Conservation (phyloP, 2,797 vertebrate species). For the Acipenser ruthenus region DNA sequence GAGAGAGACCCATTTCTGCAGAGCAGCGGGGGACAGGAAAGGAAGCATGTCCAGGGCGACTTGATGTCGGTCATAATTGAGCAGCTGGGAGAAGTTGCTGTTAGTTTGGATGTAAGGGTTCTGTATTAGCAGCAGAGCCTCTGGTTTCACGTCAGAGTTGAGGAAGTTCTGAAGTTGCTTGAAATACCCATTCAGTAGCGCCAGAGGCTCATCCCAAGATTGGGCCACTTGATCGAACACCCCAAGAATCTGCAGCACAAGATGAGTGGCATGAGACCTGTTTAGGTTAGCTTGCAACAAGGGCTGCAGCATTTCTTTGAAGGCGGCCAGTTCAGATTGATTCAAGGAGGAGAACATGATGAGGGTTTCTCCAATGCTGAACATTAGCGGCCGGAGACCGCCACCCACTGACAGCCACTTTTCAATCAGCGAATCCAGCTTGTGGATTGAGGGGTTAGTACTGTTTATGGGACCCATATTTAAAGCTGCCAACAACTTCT, state of each 20-base stretch:
- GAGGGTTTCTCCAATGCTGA: slow-evolving; percentile 40
- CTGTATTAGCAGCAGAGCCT: slow-evolving; percentile 20
- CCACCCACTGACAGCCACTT: slow-evolving; percentile 38
- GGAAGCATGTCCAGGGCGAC: slow-evolving; percentile 36
- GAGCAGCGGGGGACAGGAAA: slow-evolving; percentile 35
- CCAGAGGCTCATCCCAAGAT: slow-evolving; percentile 34
- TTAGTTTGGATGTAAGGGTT: slow-evolving; percentile 13
- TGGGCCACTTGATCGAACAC: slow-evolving; percentile 35
- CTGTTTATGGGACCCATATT: slow-evolving; percentile 26
- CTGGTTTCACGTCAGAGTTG: slow-evolving; percentile 30
- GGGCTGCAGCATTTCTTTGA: slow-evolving; percentile 36
- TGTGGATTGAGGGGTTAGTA: slow-evolving; percentile 34
- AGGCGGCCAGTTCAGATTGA: slow-evolving; percentile 24
- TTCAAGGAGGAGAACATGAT: slow-evolving; percentile 42
- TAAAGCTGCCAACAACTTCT: slow-evolving; percentile 32
- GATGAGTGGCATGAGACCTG: slow-evolving; percentile 35
- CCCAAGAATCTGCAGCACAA: slow-evolving; percentile 41
- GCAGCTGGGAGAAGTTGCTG: slow-evolving; percentile 24
- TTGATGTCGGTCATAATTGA: slow-evolving; percentile 32
- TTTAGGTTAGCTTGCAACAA: slow-evolving; percentile 40
- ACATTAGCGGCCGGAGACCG: slow-evolving; percentile 39
- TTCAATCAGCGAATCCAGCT: slow-evolving; percentile 39
- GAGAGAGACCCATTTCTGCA: slow-evolving; percentile 35
- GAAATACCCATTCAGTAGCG: slow-evolving; percentile 39
- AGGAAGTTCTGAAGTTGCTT: slow-evolving; percentile 42